Conservation (phyloP, 2,888 invertebrate species). For the Hermaeophaga mercurialis region DNA sequence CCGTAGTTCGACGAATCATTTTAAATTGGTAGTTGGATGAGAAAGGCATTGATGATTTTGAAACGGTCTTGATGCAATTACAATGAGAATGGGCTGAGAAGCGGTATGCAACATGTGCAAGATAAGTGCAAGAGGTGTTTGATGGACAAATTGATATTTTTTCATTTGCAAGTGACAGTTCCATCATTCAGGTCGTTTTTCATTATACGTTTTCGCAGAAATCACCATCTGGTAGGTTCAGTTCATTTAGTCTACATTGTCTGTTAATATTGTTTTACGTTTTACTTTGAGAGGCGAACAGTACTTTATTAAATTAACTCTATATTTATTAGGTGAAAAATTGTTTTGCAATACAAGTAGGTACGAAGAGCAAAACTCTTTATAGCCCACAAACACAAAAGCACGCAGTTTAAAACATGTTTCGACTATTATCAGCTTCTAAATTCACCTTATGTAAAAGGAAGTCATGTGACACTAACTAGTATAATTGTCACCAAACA, state of each 20-base stretch:
- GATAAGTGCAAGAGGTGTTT: conserved; percentile 18
- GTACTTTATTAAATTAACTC: no score
- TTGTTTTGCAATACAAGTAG: no score
- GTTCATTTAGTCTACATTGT: conserved; percentile 3
- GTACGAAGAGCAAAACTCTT: no score
- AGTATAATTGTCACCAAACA: no score
- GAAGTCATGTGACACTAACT: no score
- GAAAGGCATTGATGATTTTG: background rate
- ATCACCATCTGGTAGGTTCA: conserved; percentile 8
- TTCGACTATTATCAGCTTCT: no score
- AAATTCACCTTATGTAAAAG: no score
- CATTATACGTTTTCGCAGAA: conserved; percentile 2
- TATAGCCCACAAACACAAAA: no score
- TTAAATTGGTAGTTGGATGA: conserved; percentile 7
- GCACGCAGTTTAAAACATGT: no score
- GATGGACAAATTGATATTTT: conserved; percentile 17
- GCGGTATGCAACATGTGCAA: conserved; percentile 19
- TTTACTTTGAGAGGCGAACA: no score
- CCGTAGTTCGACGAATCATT: background rate
- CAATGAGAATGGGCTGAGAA: conserved; percentile 5
- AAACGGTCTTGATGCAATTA: conserved; percentile 9
- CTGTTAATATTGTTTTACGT: background rate
- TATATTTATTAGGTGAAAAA: no score
- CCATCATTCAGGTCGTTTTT: conserved; percentile 4
- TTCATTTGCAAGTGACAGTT: conserved; percentile 6